These are phyloP conservation scores for Mesorhabditis spiculigera DNA, from an alignment of 2,888 invertebrate genomes.

Conservation along the genomic window DNA sequence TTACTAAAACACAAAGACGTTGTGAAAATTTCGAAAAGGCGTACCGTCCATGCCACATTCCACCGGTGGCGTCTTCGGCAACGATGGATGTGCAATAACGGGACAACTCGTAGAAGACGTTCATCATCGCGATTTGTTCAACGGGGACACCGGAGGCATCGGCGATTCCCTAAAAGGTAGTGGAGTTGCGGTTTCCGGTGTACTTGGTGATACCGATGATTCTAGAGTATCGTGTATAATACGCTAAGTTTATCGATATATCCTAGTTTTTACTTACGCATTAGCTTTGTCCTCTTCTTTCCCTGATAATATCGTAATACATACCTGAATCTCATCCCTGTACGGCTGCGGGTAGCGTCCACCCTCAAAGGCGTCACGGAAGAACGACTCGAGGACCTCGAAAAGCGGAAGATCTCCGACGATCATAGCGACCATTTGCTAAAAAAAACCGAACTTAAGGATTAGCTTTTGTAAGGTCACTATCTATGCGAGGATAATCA, in stretches of 20 bases:
- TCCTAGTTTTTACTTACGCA: too few relatives aligned
- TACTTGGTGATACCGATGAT: not conserved
- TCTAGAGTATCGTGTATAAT: not conserved
- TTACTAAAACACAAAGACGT: too few relatives aligned
- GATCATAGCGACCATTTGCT: conserved; percentile 1
- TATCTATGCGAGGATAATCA: too few relatives aligned
- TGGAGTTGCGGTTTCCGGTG: too few relatives aligned
- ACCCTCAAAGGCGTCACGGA: conserved; percentile 28
- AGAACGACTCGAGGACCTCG: conserved; percentile 36
- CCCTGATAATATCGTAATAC: too few relatives aligned
- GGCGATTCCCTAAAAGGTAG: conserved; percentile 34
- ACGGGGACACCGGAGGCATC: conserved; percentile 34
- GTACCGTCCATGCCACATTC: conserved; percentile 35
- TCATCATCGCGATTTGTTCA: conserved; percentile 43
- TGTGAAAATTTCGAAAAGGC: too few relatives aligned
- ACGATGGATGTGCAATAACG: conserved; percentile 47
- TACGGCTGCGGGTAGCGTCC: conserved; percentile 41
- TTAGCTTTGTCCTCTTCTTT: too few relatives aligned
- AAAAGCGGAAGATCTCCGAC: conserved; percentile 26
- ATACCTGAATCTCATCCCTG: conserved; percentile 37
- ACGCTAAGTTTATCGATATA: not conserved
- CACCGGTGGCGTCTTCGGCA: conserved; percentile 34
- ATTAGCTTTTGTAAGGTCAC: too few relatives aligned
- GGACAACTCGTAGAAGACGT: conserved; percentile 50
- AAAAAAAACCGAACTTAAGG: too few relatives aligned